Evolutionary conservation across 2,888 invertebrate genomes (phyloP), one percentile per base, ranked within the genome.

Genomic region (Caenorhabditis sp.): DNA sequence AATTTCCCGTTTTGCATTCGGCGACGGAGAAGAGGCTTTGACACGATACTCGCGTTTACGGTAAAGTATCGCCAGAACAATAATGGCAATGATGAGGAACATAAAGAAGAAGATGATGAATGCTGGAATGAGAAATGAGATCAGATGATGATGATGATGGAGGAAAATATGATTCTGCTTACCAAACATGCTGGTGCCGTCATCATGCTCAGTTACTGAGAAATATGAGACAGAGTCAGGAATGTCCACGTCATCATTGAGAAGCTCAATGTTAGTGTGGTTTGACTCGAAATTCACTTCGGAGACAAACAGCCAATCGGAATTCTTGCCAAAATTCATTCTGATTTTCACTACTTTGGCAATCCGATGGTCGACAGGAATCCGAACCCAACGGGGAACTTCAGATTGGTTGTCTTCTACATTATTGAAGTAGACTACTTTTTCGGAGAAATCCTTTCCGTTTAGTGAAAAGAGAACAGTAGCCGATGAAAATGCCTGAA

Each of bases 281-380:
- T 82, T 84, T 1, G 83, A 84, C 40, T 89, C 89, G 51, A 90
- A 85, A 47, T 76, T 80, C 15, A 90, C 84, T 79, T 90, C 90
- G 32, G 89, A 89, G 13, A 90, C 24, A 26, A 90, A 77, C 6
- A 90, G 80, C 89, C 88, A 90, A 18, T 88, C 86, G 1, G 90
- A 70, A 8, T 55, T 69, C 1, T 50, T 60, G 8, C 71, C 86
- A 60, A 88, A 86, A 53, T 79, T 74, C n/a, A 90, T 56, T 50
- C 85, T 71, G 32, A 89, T 60, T 60, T 86, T 62, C 26, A 95
- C 94, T 87, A 95, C 93, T 91, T 95, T 95, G 79, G 95, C 97
- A 64, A 96, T 94, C 60, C 95, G 94, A 90, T 96, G 95, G 90
- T 95, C 95, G 40, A 97, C 94, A 87, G 95, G 95, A 89, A 97